Percentiles rank a stretch among this genome's conserved stretches.
phyloP scores from a whole-genome alignment of 2,888 invertebrate species.

The Lepidochitona cinerea region DNA sequence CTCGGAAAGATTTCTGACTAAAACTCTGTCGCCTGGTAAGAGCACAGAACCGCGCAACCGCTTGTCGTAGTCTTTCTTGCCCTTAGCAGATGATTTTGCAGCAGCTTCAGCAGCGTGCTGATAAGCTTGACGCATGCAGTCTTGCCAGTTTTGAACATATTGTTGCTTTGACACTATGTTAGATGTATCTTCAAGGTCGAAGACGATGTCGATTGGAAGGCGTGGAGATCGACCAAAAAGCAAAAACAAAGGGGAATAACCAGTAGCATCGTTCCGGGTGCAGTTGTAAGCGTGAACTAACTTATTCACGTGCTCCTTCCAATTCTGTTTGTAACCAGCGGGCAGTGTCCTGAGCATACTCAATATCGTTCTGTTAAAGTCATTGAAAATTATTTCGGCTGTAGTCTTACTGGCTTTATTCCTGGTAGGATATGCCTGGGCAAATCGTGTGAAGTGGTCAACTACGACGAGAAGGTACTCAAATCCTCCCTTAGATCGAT shows the following conservation, averaged over 20 bases:
- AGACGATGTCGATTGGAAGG: slow-evolving; percentile 4
- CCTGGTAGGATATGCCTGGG: too few species aligned
- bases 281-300: slow-evolving; percentile 8
- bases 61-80: background rate
- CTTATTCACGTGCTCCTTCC: slow-evolving; percentile 4
- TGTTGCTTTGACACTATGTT: too few species aligned
- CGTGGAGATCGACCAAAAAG: slow-evolving; percentile 4
- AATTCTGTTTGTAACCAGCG: too few species aligned
- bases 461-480: too few species aligned
- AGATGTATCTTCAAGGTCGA: background rate
- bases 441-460: too few species aligned
- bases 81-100: background rate
- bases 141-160: background rate
- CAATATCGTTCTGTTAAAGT: too few species aligned
- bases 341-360: too few species aligned
- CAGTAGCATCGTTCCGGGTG: background rate
- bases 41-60: background rate
- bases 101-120: background rate
- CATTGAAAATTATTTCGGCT: too few species aligned
- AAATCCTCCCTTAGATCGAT: too few species aligned
- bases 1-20: slow-evolving; percentile 1
- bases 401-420: too few species aligned
- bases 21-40: slow-evolving; percentile 1
- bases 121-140: background rate
- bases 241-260: background rate